phyloP scores from a whole-genome alignment of 1,140 invertebrate species.

The Diachasma alloeum region DNA sequence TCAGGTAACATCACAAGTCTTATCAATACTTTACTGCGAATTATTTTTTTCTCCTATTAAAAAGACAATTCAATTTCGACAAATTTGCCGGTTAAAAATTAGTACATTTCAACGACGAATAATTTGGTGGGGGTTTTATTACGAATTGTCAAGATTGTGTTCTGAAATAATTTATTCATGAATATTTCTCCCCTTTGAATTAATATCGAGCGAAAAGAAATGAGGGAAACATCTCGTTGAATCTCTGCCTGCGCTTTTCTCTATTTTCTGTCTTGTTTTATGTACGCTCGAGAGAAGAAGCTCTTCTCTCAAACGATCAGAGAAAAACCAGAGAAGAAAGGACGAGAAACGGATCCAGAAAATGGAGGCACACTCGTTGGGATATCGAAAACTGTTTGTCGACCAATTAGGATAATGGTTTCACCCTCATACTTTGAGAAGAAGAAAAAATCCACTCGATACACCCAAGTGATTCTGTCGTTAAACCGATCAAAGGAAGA shows the following conservation, averaged over 20 bases:
- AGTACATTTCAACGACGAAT: too few relatives aligned
- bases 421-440: constrained; percentile 13
- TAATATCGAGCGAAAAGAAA: background rate
- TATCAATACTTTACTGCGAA: background rate
- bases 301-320: background rate
- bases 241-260: background rate
- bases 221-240: background rate
- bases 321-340: background rate
- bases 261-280: background rate
- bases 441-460: background rate
- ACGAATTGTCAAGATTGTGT: too few relatives aligned
- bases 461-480: background rate
- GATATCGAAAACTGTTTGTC: constrained; percentile 27
- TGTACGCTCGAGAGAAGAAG: background rate
- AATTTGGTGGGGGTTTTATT: too few relatives aligned
- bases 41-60: too few relatives aligned
- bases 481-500: constrained; percentile 1
- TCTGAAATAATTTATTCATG: background rate
- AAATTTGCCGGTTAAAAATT: too few relatives aligned
- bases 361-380: background rate
- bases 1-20: background rate
- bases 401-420: constrained; percentile 37
- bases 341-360: background rate
- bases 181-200: background rate
- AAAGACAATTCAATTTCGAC: too few relatives aligned